These are phyloP conservation scores for Acronicta leporina DNA, from an alignment of 2,888 invertebrate species.

Conservation along the genomic window DNA sequence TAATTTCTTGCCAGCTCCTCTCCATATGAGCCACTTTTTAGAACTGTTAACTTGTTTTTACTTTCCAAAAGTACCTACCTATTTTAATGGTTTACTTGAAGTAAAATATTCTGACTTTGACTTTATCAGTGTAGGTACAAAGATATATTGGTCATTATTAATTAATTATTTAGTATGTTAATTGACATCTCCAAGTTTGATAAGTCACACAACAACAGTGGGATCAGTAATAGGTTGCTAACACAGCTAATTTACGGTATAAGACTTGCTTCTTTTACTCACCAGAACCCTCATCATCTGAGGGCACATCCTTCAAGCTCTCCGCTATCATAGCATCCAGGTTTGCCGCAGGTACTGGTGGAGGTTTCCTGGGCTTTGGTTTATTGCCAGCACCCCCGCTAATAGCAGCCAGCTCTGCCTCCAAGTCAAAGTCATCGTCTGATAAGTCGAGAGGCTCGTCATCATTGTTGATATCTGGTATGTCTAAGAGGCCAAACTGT, in stretches of 20 bases:
- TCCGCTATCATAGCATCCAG: constrained; percentile 93
- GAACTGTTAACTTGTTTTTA: no score
- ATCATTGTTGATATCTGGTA: constrained; percentile 90
- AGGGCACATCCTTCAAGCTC: constrained; percentile 93
- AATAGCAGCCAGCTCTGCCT: constrained; percentile 95
- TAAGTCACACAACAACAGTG: no score
- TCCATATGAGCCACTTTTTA: no score
- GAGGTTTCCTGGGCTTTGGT: constrained; percentile 70
- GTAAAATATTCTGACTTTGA: no score
- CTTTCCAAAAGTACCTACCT: no score
- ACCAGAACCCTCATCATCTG: constrained; percentile 92
- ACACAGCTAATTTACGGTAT: neutral
- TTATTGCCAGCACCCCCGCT: constrained; percentile 77
- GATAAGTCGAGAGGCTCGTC: constrained; percentile 86
- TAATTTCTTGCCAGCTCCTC: no score
- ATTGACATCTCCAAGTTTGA: no score
- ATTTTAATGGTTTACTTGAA: no score
- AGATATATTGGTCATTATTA: no score
- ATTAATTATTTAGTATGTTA: no score
- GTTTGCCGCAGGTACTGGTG: constrained; percentile 87
- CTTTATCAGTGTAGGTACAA: no score
- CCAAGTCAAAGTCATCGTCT: constrained; percentile 94
- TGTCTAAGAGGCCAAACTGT: constrained; percentile 94
- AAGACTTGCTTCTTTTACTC: constrained; percentile 6
- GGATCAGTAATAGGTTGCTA: no score